Conservation (phyloP, 2,888 invertebrate species). For the Parthenolecanium corni region DNA sequence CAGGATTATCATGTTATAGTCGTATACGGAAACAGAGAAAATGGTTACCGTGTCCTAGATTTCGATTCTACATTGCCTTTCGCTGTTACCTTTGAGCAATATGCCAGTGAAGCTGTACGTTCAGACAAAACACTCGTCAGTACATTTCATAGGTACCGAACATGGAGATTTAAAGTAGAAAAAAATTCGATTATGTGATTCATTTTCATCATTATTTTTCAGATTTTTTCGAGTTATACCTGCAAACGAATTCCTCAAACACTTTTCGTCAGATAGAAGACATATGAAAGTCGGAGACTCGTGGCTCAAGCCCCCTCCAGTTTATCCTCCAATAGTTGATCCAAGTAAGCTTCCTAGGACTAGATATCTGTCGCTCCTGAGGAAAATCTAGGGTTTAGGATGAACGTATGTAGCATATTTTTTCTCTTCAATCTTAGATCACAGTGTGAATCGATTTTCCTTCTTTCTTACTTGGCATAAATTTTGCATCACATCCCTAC, state of each 20-base stretch:
- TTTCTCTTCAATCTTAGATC: background rate
- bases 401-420: too few species aligned
- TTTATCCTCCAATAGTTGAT: conserved; percentile 10
- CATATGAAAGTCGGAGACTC: conserved; percentile 21
- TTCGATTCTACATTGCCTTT: conserved; percentile 16
- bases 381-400: too few species aligned
- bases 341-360: background rate
- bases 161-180: too few species aligned
- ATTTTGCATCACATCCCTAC: too few species aligned
- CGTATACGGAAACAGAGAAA: conserved; percentile 12
- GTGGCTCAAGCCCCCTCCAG: conserved; percentile 19
- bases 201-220: background rate
- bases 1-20: conserved; percentile 22
- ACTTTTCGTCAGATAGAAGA: conserved; percentile 24
- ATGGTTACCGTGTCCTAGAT: conserved; percentile 22
- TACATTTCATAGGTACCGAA: background rate
- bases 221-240: conserved; percentile 21
- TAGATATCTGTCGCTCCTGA: too few species aligned
- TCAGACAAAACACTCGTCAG: conserved; percentile 1
- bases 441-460: too few species aligned
- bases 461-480: too few species aligned
- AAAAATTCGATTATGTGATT: too few species aligned
- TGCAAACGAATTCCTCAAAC: conserved; percentile 11
- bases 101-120: conserved; percentile 7
- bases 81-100: conserved; percentile 21